These are phyloP conservation scores for Typhlichthys eigenmanni DNA, from an alignment of 2,797 vertebrate genomes.

Conservation along the genomic window DNA sequence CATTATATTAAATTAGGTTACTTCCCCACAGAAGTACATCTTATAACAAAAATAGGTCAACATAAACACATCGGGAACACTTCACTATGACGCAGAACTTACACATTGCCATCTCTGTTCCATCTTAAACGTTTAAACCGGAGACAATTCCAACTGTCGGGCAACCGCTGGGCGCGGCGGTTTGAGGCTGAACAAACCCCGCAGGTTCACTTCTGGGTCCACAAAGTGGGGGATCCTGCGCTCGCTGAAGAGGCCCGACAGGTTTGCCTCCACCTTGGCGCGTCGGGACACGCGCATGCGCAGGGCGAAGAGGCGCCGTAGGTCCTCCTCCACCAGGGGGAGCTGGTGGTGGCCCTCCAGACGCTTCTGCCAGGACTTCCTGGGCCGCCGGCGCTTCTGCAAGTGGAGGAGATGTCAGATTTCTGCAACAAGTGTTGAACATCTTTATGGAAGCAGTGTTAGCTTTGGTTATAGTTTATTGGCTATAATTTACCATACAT, in stretches of 20 bases:
- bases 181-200: slow-evolving; percentile 71
- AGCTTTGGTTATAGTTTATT: no score
- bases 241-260: slow-evolving; percentile 80
- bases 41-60: no score
- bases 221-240: slow-evolving; percentile 77
- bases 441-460: no score
- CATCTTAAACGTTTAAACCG: slow-evolving; percentile 24
- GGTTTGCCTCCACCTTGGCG: slow-evolving; percentile 75
- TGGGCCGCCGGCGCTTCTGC: slow-evolving; percentile 56
- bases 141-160: not conserved
- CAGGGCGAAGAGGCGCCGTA: slow-evolving; percentile 70
- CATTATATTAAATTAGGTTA: no score
- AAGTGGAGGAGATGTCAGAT: no score
- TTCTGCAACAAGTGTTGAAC: no score
- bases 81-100: not conserved
- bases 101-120: no score
- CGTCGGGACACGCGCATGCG: slow-evolving; percentile 73
- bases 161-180: slow-evolving; percentile 19
- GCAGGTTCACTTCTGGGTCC: slow-evolving; percentile 78
- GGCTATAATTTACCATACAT: no score
- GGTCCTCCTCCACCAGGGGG: slow-evolving; percentile 74
- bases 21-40: no score
- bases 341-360: slow-evolving; percentile 56
- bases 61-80: no score
- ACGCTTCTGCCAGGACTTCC: slow-evolving; percentile 77